Evolutionary conservation across 2,113 vertebrate species (phyloP).

Genomic region (Campylomormyrus tamandua): DNA sequence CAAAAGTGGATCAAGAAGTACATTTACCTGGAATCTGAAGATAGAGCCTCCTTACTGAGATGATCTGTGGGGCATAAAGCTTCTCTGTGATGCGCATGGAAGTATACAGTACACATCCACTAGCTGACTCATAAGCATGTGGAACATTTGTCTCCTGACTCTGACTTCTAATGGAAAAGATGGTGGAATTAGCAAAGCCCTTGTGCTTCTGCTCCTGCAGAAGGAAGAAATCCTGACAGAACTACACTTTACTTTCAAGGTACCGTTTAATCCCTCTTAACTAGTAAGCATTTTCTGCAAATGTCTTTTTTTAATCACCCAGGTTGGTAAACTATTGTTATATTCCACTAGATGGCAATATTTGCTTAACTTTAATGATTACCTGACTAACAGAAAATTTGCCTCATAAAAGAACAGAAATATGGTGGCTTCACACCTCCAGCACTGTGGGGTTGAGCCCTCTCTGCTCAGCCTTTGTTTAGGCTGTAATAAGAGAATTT

Average conservation of each 20-base stretch:
- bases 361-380: not conserved
- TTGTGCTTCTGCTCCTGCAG: not conserved
- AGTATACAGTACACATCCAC: not conserved
- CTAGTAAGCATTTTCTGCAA: not conserved
- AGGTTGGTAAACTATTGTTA: not conserved
- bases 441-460: too few relatives aligned
- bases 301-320: not conserved
- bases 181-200: not conserved
- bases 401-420: not conserved
- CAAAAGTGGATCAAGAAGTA: not conserved
- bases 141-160: constrained; percentile 2
- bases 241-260: not conserved
- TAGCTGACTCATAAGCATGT: not conserved
- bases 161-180: not conserved
- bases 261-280: not conserved
- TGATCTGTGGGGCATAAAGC: not conserved
- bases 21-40: constrained; percentile 6
- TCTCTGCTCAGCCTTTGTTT: too few relatives aligned
- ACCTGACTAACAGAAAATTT: not conserved
- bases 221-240: not conserved
- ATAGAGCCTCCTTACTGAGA: not conserved
- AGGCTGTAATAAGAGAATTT: too few relatives aligned
- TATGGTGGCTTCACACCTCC: too few relatives aligned
- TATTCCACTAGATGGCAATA: not conserved
- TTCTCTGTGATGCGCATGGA: not conserved